Evolutionary conservation across 2,888 invertebrate genomes (phyloP).

Genomic region (Nesidiocoris tenuis): DNA sequence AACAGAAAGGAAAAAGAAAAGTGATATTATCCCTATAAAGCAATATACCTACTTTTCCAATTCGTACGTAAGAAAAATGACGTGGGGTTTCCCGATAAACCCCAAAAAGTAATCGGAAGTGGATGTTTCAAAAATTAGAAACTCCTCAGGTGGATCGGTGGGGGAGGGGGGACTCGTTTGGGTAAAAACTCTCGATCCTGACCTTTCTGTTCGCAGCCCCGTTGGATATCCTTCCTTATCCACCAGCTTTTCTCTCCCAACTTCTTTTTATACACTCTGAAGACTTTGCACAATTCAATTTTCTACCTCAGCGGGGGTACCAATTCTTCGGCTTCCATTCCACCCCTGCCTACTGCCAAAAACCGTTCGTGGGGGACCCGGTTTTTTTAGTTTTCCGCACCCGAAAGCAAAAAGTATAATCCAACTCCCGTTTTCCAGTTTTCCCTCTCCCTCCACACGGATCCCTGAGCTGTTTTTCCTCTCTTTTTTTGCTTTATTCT

Average conservation of each 20-base stretch:
- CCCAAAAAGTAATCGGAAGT: background rate
- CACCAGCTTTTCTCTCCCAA: background rate
- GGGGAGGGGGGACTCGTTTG: background rate
- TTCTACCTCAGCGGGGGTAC: slow-evolving; percentile 14
- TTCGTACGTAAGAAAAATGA: no score
- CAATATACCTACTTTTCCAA: no score
- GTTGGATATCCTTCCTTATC: background rate
- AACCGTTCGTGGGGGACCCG: background rate
- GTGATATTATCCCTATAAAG: no score
- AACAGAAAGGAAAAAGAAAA: no score
- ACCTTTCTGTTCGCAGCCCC: background rate
- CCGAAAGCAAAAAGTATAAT: slow-evolving; percentile 18
- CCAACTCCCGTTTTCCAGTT: slow-evolving; percentile 6
- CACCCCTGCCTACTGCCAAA: background rate
- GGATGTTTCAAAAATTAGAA: background rate
- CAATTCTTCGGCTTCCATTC: background rate
- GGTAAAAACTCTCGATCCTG: no score
- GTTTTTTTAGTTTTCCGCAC: background rate
- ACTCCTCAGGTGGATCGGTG: background rate
- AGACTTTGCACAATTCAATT: slow-evolving; percentile 37
- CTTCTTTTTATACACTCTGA: slow-evolving; percentile 21
- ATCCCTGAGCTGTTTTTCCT: background rate
- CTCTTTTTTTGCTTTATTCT: background rate
- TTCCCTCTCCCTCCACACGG: background rate
- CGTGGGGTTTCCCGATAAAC: no score